Evolutionary conservation across 2,888 invertebrate species (phyloP), one percentile per base, ranked within the genome.

Genomic region (Anodontia alba): DNA sequence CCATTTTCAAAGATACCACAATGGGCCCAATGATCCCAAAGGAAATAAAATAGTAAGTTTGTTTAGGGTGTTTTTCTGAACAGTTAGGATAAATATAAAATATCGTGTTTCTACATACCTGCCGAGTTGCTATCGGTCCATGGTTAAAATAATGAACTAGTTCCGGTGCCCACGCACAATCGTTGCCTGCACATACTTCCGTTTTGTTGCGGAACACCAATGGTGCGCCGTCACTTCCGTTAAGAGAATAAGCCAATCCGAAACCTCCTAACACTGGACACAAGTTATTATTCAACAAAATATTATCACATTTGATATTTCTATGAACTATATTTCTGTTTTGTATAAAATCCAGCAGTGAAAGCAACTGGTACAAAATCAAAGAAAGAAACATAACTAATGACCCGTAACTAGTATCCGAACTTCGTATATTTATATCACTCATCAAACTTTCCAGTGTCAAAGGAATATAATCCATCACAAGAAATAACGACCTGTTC

Each of bases 271-370:
- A 43, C 26, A 46, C 36, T 0, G 73, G 49, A 43, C 68, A 36
- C n/a, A 78, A 57, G n/a, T 73, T 71, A 12, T 69, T 76, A 51
- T 90, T 85, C 1, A 91, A 78, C 57, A 86, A 89, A n/a, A 91
- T 76, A 73, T 84, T 88, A n/a, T 88, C 88, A 10, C 87, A 83
- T 43, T 84, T 88, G 33, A 91, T 88, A 76, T 88, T 87, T n/a
- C 88, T 62, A 72, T 90, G 88, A 8, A 83, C 84, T 17, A 88
- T 77, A 33, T 85, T 78, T 26, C 80, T 68, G n/a, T 83, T 69
- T 33, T 80, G 81, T 15, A 91, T 71, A 54, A 83, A 73, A 54
- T 81, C 78, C 20, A 90, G 51, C 2, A 86, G 86, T 29, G 86
- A 85, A 0, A 89, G 43, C 1, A 90, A 73, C 79, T 90, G 90